Conservation (phyloP, 2,113 vertebrate species). For the Gambusia holbrooki region DNA sequence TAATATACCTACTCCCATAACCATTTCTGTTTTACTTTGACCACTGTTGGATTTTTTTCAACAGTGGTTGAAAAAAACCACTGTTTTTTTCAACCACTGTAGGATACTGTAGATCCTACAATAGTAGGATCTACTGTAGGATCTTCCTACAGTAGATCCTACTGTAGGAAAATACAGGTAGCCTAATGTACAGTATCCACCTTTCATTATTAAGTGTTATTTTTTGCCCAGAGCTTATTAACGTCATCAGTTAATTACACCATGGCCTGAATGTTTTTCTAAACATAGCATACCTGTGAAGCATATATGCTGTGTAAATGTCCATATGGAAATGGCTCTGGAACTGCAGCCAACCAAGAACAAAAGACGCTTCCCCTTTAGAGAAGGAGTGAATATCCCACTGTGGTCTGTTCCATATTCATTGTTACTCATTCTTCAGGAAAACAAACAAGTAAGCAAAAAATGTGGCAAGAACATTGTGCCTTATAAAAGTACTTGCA, state of each 20-base stretch:
- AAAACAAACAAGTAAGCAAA: conserved; percentile 14
- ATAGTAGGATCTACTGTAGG: too few relatives aligned
- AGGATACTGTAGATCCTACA: too few relatives aligned
- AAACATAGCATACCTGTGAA: conserved; percentile 39
- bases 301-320: conserved; percentile 22
- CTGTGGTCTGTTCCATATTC: conserved; percentile 64
- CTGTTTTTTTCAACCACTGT: too few relatives aligned
- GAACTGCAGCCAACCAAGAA: conserved; percentile 52
- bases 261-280: conserved; percentile 36
- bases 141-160: too few relatives aligned
- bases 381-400: conserved; percentile 50
- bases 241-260: conserved; percentile 34
- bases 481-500: not conserved
- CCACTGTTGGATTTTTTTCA: conserved; percentile 6
- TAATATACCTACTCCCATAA: conserved; percentile 38
- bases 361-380: conserved; percentile 52
- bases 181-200: conserved; percentile 28
- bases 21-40: conserved; percentile 17
- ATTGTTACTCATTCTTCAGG: conserved; percentile 26
- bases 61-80: too few relatives aligned
- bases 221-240: conserved; percentile 19
- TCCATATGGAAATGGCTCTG: conserved; percentile 55
- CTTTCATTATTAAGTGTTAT: conserved; percentile 32
- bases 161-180: conserved; percentile 7
- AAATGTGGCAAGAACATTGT: conserved; percentile 5